Percentiles rank a stretch among this genome's conserved stretches.
These are phyloP conservation scores for Mycteria americana DNA, from an alignment of 2,797 vertebrate species.

Conservation along the genomic window DNA sequence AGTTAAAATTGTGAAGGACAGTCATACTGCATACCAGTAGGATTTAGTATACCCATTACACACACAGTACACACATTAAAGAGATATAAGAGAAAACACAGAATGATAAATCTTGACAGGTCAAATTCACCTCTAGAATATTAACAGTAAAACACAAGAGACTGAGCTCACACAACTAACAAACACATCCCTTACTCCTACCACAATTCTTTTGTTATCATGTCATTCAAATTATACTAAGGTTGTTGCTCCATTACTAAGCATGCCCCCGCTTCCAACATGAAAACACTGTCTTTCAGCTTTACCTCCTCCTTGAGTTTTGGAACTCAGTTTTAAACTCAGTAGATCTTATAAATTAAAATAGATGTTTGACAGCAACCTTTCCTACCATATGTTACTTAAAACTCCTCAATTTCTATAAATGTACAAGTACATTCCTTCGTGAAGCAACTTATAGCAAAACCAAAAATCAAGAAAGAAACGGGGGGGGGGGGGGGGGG, in stretches of 20 bases:
- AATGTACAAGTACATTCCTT: not conserved
- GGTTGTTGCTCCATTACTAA: not conserved
- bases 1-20: not conserved
- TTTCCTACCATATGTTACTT: not conserved
- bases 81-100: not conserved
- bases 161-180: not conserved
- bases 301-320: not conserved
- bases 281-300: not conserved
- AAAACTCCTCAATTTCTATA: not conserved
- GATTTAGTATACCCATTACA: not conserved
- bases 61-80: not conserved
- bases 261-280: not conserved
- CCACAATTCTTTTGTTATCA: not conserved
- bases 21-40: not conserved
- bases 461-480: not conserved
- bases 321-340: not conserved
- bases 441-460: not conserved
- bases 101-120: not conserved
- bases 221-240: not conserved
- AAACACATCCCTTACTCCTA: not conserved
- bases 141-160: not conserved
- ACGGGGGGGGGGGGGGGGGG: no score
- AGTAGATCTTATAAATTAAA: not conserved
- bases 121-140: not conserved
- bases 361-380: not conserved